Evolutionary conservation across 1,140 invertebrate genomes (phyloP), one percentile per base, ranked within the genome.

Genomic region (Drosophila auraria): DNA sequence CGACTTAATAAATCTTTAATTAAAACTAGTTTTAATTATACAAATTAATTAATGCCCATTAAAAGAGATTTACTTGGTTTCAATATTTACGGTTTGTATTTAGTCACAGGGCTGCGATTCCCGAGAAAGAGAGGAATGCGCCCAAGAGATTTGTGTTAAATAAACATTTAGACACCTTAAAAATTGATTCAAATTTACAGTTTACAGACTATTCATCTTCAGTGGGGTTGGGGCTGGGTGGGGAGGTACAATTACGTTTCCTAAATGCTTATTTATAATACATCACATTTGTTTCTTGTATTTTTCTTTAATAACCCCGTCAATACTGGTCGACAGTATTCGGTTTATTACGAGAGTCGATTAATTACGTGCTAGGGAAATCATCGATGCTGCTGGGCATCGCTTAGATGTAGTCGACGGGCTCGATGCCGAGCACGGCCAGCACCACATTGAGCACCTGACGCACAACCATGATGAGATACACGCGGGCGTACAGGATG

Each of bases 401-500:
- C 5, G 12, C 33, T 62, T 81, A 91, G 68, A 93, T 83, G 59
- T 80, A 90, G n/a, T 89, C 93, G 54, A 96, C 94, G 65, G 95
- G 94, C 81, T 94, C 93, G 81, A 97, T 95, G 70, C 94, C 94
- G 51, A 97, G 93, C 75, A 96, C 90, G 36, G 86, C 87, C 40
- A 97, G 93, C 33, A 94, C 93, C 80, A 94, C 94, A 80, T 95
- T 94, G 40, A 96, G 92, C 23, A 96, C 94, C 82, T 94, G 93
- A 64, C 95, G 94, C 27, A 96, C 80, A 27, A 94, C 94, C 90
- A 93, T 95, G 15, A 97, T 76, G 78, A 97, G 93, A 83, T 96
- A 95, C 30, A 97, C 93, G 63, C 96, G 94, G 9, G 96, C 95
- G 92, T 95, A 94, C 78, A 96, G 93, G 6, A 94, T 93, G 14